These are phyloP conservation scores for Drosophila mayri DNA, from an alignment of 1,140 invertebrate species.

Conservation along the genomic window DNA sequence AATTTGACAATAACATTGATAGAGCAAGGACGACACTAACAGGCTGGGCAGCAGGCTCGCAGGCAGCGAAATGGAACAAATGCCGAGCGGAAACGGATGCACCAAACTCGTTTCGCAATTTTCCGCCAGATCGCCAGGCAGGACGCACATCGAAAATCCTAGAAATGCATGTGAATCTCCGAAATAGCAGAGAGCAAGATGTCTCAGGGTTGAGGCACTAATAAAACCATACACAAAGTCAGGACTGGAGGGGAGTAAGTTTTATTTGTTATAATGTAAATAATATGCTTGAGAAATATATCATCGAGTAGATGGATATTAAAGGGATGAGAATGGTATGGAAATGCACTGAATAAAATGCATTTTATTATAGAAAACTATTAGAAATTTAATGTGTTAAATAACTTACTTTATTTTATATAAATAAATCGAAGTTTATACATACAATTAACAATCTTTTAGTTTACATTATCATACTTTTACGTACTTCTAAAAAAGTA, in stretches of 20 bases:
- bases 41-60: neutral
- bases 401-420: too few species aligned
- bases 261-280: conserved; percentile 14
- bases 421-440: neutral
- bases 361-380: too few species aligned
- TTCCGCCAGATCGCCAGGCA: conserved; percentile 16
- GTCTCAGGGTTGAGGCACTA: neutral
- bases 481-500: too few species aligned
- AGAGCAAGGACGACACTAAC: neutral
- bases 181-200: neutral
- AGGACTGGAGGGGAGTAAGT: neutral
- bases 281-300: conserved; percentile 3
- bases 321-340: neutral
- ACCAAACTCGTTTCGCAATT: conserved; percentile 49
- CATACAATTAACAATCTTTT: neutral
- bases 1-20: conserved; percentile 55
- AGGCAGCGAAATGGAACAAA: conserved; percentile 17
- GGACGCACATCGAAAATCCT: neutral
- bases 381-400: neutral
- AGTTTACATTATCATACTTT: too few species aligned
- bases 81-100: conserved; percentile 31
- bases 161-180: conserved; percentile 14
- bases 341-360: neutral
- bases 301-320: neutral
- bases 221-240: neutral